Conservation (phyloP, 2,888 invertebrate genomes). For the Drosophila tripunctata region DNA sequence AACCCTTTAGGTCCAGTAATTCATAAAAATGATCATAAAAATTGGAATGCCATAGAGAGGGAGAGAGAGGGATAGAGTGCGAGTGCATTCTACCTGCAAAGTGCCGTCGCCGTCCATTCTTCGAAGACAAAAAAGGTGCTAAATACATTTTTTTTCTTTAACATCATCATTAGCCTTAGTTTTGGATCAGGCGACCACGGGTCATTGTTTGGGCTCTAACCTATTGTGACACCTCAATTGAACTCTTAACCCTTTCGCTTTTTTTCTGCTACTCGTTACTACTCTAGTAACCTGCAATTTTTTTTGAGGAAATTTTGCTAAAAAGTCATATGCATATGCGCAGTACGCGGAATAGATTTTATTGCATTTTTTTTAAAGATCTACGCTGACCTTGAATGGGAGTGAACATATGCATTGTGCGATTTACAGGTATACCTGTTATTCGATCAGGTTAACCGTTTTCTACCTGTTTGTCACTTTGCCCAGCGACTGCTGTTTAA, state of each 20-base stretch:
- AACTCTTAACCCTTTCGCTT: conserved; percentile 43
- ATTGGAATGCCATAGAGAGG: conserved; percentile 11
- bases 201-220: conserved; percentile 16
- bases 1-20: conserved; percentile 61
- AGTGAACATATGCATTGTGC: conserved; percentile 8
- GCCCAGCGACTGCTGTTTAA: conserved; percentile 59
- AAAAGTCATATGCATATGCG: conserved; percentile 64
- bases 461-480: conserved; percentile 6
- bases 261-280: conserved; percentile 5
- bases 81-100: conserved; percentile 20
- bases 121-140: conserved; percentile 78
- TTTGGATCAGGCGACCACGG: conserved; percentile 16
- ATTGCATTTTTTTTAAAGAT: conserved; percentile 51
- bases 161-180: conserved; percentile 61
- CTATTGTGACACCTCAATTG: conserved; percentile 21
- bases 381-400: conserved; percentile 46
- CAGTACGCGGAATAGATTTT: conserved; percentile 47
- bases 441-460: too few species aligned
- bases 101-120: conserved; percentile 35
- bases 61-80: neutral
- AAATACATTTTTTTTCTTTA: conserved; percentile 60
- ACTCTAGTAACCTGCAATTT: conserved; percentile 28
- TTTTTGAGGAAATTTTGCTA: conserved; percentile 51
- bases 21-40: conserved; percentile 67
- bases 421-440: neutral